phyloP scores from a whole-genome alignment of 2,113 vertebrate genomes.

The Zootoca vivipara region DNA sequence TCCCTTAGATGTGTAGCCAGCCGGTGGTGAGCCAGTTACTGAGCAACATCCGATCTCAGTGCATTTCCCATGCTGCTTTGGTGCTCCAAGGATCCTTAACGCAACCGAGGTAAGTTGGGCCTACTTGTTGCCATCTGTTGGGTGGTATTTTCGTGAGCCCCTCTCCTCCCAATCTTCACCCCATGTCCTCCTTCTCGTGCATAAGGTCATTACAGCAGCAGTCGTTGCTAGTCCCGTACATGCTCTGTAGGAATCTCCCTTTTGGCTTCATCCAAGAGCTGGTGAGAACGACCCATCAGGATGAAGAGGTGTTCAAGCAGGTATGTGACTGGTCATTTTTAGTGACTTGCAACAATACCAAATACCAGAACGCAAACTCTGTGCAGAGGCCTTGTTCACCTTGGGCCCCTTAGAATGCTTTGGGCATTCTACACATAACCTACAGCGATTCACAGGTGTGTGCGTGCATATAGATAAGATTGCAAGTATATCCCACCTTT shows the following conservation, averaged over 20 bases:
- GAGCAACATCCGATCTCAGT: slow-evolving; percentile 98
- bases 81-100: slow-evolving; percentile 94
- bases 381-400: background rate
- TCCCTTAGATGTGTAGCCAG: slow-evolving; percentile 94
- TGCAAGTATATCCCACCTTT: too few species aligned
- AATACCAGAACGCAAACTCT: background rate
- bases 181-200: background rate
- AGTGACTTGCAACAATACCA: too few species aligned
- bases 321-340: slow-evolving; percentile 63
- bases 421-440: background rate
- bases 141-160: background rate
- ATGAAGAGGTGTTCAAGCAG: slow-evolving; percentile 96
- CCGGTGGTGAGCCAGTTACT: slow-evolving; percentile 96
- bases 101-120: slow-evolving; percentile 86
- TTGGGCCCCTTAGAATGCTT: background rate
- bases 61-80: slow-evolving; percentile 95
- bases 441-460: background rate
- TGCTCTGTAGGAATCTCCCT: slow-evolving; percentile 98
- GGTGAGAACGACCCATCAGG: slow-evolving; percentile 95
- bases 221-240: slow-evolving; percentile 95
- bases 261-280: slow-evolving; percentile 97
- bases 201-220: slow-evolving; percentile 88
- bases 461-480: too few species aligned
- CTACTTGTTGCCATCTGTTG: background rate
- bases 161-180: background rate